phyloP scores from a whole-genome alignment of 2,113 vertebrate genomes.

The Cyprinodon brontotheroides region DNA sequence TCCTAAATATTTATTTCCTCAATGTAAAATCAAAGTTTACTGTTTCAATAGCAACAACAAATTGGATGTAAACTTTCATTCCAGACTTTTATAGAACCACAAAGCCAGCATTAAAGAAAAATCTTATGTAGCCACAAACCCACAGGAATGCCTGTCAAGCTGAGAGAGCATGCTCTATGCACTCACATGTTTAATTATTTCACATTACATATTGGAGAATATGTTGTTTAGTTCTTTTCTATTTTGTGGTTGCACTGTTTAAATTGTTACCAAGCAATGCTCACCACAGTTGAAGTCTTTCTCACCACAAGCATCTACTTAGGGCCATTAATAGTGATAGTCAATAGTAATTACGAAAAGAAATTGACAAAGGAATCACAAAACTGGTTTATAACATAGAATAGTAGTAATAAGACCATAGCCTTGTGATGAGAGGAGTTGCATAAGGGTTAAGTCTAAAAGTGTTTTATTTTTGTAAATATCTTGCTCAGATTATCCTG shows the following conservation, averaged over 20 bases:
- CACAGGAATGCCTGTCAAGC: neutral
- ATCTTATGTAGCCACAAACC: neutral
- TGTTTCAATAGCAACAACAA: neutral
- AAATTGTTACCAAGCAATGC: neutral
- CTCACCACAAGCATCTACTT: neutral
- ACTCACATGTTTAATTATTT: neutral
- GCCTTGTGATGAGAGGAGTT: too few relatives aligned
- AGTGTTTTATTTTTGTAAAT: too few relatives aligned
- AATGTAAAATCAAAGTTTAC: neutral
- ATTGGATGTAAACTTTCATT: neutral
- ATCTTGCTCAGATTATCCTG: too few relatives aligned
- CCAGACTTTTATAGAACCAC: neutral
- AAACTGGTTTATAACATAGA: too few relatives aligned
- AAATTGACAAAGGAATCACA: too few relatives aligned
- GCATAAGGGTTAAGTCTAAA: too few relatives aligned
- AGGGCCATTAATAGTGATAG: too few relatives aligned
- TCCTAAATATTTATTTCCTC: neutral
- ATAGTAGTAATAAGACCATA: too few relatives aligned
- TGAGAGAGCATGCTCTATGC: neutral
- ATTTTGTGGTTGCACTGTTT: neutral
- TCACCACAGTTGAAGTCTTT: neutral
- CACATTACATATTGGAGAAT: neutral
- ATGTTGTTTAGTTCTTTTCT: neutral
- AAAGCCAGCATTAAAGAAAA: neutral
- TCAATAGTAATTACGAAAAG: too few relatives aligned